phyloP scores from a whole-genome alignment of 92 coral and sea anemone species.

The Meandrina meandrites region DNA sequence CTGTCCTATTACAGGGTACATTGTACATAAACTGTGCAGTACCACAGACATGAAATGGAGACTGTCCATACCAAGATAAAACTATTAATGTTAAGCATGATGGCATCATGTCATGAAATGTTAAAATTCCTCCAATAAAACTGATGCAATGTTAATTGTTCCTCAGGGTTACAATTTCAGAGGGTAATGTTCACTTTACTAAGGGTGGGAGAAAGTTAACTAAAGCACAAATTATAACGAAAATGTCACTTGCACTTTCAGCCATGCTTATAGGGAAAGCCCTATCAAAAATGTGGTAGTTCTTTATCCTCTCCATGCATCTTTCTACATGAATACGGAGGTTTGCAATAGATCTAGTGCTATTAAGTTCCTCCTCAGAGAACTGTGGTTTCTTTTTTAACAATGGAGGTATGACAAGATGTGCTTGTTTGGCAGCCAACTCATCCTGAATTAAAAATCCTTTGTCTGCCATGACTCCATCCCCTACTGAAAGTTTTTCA shows the following conservation, averaged over 20 bases:
- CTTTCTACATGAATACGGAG: too few species aligned
- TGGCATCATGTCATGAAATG: too few species aligned
- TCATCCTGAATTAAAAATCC: conserved; percentile 64
- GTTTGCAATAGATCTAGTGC: too few species aligned
- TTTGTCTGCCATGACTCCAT: too few species aligned
- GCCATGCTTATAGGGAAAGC: conserved; percentile 51
- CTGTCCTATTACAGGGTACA: too few species aligned
- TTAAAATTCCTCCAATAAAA: not conserved
- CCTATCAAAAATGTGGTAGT: conserved; percentile 50
- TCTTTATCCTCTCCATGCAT: conserved; percentile 48
- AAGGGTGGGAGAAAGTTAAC: conserved; percentile 54
- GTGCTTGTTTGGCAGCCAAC: conserved; percentile 57
- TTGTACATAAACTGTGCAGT: too few species aligned
- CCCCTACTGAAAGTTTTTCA: too few species aligned
- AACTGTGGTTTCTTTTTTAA: conserved; percentile 46
- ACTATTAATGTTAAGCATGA: too few species aligned
- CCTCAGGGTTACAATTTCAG: conserved; percentile 2
- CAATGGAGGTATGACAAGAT: conserved; percentile 56
- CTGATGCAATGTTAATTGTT: conserved; percentile 12
- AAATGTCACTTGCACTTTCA: conserved; percentile 56
- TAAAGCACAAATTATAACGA: conserved; percentile 55
- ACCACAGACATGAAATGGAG: not conserved
- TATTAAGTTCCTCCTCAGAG: too few species aligned
- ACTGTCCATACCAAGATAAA: too few species aligned
- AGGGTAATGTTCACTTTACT: conserved; percentile 34